A percentile compares a stretch with the other conserved stretches of the same genome.
These are phyloP conservation scores for Diplazon laetatorius DNA, from an alignment of 2,888 invertebrate genomes.

Conservation along the genomic window DNA sequence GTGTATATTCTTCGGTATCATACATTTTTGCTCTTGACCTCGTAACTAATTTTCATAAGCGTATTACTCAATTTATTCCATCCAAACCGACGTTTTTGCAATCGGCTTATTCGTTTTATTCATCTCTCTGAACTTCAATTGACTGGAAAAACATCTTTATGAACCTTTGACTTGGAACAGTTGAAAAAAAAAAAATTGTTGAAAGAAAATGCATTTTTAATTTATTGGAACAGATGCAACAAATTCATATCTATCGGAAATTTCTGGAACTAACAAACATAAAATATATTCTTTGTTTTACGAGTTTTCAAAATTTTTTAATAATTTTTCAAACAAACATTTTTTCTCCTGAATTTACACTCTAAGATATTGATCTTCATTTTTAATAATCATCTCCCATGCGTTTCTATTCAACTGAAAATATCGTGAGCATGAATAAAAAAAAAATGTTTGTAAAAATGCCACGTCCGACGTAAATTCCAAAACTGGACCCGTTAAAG, in stretches of 20 bases:
- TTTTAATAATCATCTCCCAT: too few species aligned
- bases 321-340: not conserved
- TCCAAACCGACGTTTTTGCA: slow-evolving; percentile 13
- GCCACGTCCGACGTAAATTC: too few species aligned
- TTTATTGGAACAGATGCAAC: too few species aligned
- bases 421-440: too few species aligned
- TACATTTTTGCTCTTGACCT: slow-evolving; percentile 26
- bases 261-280: not conserved
- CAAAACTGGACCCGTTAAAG: not conserved
- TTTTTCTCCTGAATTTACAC: not conserved
- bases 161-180: not conserved
- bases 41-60: slow-evolving; percentile 25
- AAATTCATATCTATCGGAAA: not conserved
- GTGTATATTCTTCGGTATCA: slow-evolving; percentile 30
- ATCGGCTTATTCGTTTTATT: slow-evolving; percentile 23
- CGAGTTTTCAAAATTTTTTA: not conserved
- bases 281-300: not conserved
- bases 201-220: not conserved
- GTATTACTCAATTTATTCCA: slow-evolving; percentile 21
- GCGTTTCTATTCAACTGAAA: too few species aligned
- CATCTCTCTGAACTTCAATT: not conserved
- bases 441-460: too few species aligned
- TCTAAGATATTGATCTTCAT: too few species aligned
- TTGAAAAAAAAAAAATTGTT: not conserved
- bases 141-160: not conserved